These are phyloP conservation scores for Oscheius sp. DNA, from an alignment of 2,888 invertebrate genomes.

Conservation along the genomic window DNA sequence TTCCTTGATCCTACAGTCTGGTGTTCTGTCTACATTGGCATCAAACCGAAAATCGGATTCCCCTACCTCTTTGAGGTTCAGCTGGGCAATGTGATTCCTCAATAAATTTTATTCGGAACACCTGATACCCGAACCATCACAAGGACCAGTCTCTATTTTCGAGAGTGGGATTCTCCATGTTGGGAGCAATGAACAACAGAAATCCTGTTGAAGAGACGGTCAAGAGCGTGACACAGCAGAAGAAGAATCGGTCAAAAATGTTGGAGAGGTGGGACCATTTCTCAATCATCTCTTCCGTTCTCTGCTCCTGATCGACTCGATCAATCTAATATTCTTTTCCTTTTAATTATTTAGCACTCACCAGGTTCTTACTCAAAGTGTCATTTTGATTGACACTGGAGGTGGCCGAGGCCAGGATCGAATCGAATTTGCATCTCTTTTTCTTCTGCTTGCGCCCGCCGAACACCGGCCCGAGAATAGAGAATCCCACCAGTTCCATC, in stretches of 20 bases:
- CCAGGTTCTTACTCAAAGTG: slow-evolving; percentile 41
- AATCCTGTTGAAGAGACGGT: slow-evolving; percentile 41
- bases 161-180: slow-evolving; percentile 28
- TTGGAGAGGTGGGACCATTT: slow-evolving; percentile 56
- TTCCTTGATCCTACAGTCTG: slow-evolving; percentile 43
- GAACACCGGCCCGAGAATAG: slow-evolving; percentile 72
- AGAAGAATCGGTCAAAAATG: slow-evolving; percentile 63
- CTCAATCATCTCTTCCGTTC: slow-evolving; percentile 42
- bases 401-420: not conserved
- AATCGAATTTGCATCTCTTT: slow-evolving; percentile 28
- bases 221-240: slow-evolving; percentile 46
- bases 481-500: slow-evolving; percentile 73
- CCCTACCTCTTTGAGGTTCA: slow-evolving; percentile 52
- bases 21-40: slow-evolving; percentile 54
- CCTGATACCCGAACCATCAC: not conserved
- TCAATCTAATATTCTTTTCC: slow-evolving; percentile 37
- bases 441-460: slow-evolving; percentile 62
- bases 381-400: slow-evolving; percentile 33
- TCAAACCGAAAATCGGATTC: slow-evolving; percentile 46
- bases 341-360: slow-evolving; percentile 9
- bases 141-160: slow-evolving; percentile 24
- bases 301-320: slow-evolving; percentile 42
- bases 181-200: slow-evolving; percentile 51
- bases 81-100: slow-evolving; percentile 42
- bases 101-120: not conserved